A percentile compares a stretch with the other conserved stretches of the same genome.
Conservation (phyloP, 2,113 vertebrate species). For the Crotalus horridus region DNA sequence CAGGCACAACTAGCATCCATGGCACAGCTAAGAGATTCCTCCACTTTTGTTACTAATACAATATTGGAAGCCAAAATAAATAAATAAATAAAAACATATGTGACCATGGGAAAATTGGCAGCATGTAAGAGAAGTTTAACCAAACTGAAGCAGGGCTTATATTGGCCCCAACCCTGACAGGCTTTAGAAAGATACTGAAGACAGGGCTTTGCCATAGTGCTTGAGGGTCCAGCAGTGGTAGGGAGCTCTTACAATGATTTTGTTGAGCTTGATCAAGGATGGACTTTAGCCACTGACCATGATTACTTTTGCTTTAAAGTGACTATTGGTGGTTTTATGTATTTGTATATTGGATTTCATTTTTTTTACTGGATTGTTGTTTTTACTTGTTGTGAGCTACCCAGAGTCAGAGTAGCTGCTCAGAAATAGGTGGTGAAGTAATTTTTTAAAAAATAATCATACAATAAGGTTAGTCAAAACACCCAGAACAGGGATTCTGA, state of each 20-base stretch:
- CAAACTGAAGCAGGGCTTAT: neutral
- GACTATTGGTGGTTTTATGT: neutral
- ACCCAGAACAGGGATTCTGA: neutral
- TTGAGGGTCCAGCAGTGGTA: neutral
- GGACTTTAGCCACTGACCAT: neutral
- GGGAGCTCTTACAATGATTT: neutral
- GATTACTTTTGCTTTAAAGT: neutral
- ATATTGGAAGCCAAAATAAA: neutral
- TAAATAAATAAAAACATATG: neutral
- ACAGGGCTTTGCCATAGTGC: neutral
- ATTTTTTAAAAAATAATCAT: neutral
- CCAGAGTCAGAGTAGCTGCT: neutral
- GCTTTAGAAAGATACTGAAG: neutral
- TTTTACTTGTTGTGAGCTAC: neutral
- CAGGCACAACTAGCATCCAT: neutral
- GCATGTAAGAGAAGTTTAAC: neutral
- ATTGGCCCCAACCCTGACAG: neutral
- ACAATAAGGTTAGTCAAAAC: neutral
- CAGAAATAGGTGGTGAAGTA: neutral
- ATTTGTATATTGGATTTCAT: neutral
- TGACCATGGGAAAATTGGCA: neutral
- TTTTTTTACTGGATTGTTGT: neutral
- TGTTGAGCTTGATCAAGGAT: neutral
- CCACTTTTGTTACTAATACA: neutral
- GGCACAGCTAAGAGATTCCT: neutral